phyloP scores from a whole-genome alignment of 2,113 vertebrate species.

The Patagioenas fasciata region DNA sequence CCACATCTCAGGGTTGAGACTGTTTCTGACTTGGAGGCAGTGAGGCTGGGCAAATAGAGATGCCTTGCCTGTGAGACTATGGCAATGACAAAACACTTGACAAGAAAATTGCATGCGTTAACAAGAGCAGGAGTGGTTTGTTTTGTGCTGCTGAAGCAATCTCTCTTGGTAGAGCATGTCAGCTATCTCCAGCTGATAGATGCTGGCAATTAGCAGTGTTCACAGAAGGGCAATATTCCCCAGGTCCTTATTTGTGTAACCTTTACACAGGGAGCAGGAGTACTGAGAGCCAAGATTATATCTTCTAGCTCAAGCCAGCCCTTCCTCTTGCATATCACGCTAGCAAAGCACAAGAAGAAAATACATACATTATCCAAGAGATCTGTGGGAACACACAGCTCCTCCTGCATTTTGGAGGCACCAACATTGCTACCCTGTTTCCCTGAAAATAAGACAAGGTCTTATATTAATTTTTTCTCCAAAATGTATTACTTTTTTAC shows the following conservation, averaged over 20 bases:
- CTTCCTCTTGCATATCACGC: not conserved
- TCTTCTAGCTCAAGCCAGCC: not conserved
- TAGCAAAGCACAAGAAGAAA: not conserved
- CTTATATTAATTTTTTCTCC: too few relatives aligned
- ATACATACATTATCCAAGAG: not conserved
- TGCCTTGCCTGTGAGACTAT: not conserved
- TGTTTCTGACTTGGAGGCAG: not conserved
- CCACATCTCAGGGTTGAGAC: not conserved
- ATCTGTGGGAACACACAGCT: not conserved
- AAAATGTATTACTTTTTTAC: too few relatives aligned
- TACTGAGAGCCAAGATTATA: not conserved
- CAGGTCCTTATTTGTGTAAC: not conserved
- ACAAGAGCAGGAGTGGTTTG: not conserved
- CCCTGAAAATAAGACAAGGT: too few relatives aligned
- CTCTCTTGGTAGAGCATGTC: not conserved
- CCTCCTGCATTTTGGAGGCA: not conserved
- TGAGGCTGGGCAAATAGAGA: not conserved
- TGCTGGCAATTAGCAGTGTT: not conserved
- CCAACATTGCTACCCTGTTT: not conserved
- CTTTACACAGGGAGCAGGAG: not conserved
- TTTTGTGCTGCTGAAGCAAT: not conserved
- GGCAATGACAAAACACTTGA: not conserved
- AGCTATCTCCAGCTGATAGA: not conserved
- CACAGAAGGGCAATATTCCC: not conserved
- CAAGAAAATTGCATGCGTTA: not conserved